These are phyloP conservation scores for Alaudala cheleensis DNA, from an alignment of 2,113 vertebrate genomes.

Conservation along the genomic window DNA sequence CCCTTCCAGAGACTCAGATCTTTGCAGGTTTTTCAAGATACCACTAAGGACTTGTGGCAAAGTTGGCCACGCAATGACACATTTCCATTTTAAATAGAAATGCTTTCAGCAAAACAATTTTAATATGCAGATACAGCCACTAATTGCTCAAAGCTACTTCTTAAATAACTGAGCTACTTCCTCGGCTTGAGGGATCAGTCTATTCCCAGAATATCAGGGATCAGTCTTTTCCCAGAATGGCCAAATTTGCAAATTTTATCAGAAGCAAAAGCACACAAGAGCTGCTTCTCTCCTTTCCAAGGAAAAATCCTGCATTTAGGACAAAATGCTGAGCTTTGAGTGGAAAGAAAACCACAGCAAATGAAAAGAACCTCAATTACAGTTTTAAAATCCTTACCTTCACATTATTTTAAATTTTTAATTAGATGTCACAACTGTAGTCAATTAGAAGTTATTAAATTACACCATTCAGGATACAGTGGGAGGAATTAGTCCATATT, in stretches of 20 bases:
- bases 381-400: neutral
- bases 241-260: neutral
- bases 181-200: neutral
- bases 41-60: neutral
- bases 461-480: neutral
- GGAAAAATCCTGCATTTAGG: neutral
- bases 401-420: neutral
- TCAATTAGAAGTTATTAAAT: neutral
- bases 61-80: neutral
- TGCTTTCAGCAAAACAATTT: neutral
- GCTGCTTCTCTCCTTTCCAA: neutral
- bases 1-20: neutral
- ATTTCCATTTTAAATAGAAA: constrained; percentile 34
- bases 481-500: neutral
- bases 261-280: neutral
- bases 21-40: neutral
- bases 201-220: neutral
- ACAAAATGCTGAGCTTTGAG: neutral
- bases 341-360: neutral
- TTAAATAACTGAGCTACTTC: constrained; percentile 25
- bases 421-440: neutral
- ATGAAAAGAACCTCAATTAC: neutral
- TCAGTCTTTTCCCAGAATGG: neutral
- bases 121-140: neutral
- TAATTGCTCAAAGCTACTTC: constrained; percentile 22